Evolutionary conservation across 2,113 vertebrate species (phyloP), one percentile per base, ranked within the genome.

Genomic region (Merops nubicus): DNA sequence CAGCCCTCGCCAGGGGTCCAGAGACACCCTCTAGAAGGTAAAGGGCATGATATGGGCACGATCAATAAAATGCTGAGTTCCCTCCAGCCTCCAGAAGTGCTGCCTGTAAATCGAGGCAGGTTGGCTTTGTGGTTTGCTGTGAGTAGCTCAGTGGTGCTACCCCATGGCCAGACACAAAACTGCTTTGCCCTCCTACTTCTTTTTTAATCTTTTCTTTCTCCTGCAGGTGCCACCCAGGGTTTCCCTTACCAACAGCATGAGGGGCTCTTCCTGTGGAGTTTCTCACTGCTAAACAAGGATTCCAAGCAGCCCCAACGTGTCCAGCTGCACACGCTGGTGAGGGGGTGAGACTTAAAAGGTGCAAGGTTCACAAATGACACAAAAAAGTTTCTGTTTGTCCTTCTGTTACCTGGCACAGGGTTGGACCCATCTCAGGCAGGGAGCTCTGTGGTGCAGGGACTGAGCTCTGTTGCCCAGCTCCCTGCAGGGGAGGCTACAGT

Each of bases 111-210:
- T 8, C 12, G 62, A n/a, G 47, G 34, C 4, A 42, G 36, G 8
- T 29, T 5, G 7, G 10, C 33, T 81, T 57, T 2, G 43, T 26
- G 43, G 7, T 89, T 54, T 45, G 53, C 28, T 56, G 47, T 69
- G 63, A 65, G 9, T 36, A 78, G 83, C 80, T 81, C 93, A 47
- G 68, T 1, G 63, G 78, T 86, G 93, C 86, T 91, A 53, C 68
- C 96, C 82, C 76, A 84, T 67, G 95, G 93, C 59, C 36, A 74
- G 57, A 62, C 34, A 82, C 48, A 79, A 92, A 89, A 93, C 23
- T 78, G 20, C 56, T 62, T 67, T 33, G 9, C 15, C 33, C 11
- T 60, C 21, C 22, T 21, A 14, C 36, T 86, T 60, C 3, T 34
- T 63, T 29, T 43, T 7, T 11, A 25, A 9, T 2, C 33, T 23